Conservation (phyloP, 2,797 vertebrate genomes). For the Sebastes diaconus region DNA sequence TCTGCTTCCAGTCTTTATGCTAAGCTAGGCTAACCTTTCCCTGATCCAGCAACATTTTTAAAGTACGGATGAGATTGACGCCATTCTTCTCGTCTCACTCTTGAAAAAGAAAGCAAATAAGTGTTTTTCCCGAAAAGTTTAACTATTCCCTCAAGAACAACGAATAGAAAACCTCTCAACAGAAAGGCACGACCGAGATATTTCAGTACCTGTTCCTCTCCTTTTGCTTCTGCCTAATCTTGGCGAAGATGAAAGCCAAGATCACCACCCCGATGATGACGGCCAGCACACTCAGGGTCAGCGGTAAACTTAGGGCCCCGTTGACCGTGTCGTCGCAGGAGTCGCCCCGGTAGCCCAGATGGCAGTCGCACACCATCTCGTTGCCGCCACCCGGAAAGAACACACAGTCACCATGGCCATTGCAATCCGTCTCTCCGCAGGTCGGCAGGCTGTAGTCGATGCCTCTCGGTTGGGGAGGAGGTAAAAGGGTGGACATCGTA, state of each 20-base stretch:
- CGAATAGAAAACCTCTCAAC: background rate
- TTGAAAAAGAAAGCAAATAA: background rate
- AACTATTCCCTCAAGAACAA: background rate
- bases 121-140: background rate
- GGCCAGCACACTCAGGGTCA: conserved; percentile 75
- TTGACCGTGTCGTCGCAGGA: conserved; percentile 80
- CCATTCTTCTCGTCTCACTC: background rate
- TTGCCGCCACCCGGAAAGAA: conserved; percentile 41
- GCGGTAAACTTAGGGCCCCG: conserved; percentile 70
- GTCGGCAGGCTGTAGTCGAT: conserved; percentile 61
- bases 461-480: conserved; percentile 19
- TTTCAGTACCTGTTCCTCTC: conserved; percentile 74
- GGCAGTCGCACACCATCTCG: conserved; percentile 79
- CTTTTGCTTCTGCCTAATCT: conserved; percentile 74
- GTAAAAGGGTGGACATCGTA: conserved; percentile 21
- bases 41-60: too few relatives aligned
- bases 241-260: conserved; percentile 78
- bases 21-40: background rate
- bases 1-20: background rate
- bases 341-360: conserved; percentile 82
- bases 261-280: conserved; percentile 73
- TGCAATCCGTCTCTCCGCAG: conserved; percentile 79
- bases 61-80: background rate
- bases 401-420: conserved; percentile 78
- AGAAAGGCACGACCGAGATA: background rate